These are phyloP conservation scores for Ailurus styani DNA, from an alignment of 2,113 vertebrate genomes.

Conservation along the genomic window DNA sequence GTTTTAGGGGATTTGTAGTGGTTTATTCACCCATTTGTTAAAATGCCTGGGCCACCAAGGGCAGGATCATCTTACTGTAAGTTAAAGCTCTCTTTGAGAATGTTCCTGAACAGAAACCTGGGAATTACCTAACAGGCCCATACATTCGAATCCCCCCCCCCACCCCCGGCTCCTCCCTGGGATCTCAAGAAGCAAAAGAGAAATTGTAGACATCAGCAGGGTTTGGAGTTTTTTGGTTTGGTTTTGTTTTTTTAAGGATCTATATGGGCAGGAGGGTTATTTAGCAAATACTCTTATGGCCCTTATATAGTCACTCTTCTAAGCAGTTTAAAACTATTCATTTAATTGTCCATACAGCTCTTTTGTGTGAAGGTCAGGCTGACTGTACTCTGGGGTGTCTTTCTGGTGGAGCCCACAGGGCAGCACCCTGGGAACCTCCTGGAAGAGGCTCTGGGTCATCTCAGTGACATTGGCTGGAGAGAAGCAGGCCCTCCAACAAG, in stretches of 20 bases:
- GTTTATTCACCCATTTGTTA: background rate
- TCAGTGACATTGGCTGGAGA: background rate
- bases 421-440: background rate
- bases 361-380: background rate
- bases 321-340: background rate
- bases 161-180: no score
- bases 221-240: background rate
- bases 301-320: background rate
- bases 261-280: background rate
- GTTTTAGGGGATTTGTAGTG: background rate
- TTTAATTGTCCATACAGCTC: background rate
- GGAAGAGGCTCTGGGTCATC: background rate
- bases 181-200: background rate
- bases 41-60: background rate
- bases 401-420: background rate
- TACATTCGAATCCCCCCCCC: accelerated
- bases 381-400: background rate
- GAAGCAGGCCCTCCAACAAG: background rate
- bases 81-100: background rate
- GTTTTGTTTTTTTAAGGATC: no score
- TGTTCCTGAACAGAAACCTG: background rate
- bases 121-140: background rate
- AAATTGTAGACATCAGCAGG: background rate
- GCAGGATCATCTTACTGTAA: background rate
- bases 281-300: background rate